Base-by-base conservation (phyloP, 2,888 invertebrate species). In the Trissoscelio sp. region DNA sequence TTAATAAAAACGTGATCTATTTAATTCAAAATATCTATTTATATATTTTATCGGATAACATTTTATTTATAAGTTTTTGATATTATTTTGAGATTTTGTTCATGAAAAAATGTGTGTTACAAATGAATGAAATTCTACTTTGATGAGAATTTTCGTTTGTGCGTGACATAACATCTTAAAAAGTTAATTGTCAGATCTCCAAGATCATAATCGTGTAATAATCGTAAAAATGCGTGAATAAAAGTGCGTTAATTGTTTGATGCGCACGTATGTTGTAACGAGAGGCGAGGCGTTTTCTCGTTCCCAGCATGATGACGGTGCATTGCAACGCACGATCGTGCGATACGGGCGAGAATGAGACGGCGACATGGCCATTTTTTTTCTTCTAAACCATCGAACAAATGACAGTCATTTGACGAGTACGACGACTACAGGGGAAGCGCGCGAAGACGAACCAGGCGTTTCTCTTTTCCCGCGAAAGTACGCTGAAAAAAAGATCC, bases 381-480 rank as follows among this genome's bases (percentile, higher is more conserved):
- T 6, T 24, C 24, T 24, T 24, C 24, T 11, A 11, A 7, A 11
- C 16, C 31, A 12, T 12, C 31, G 20, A 39, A 28, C 64, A 79
- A 72, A 72, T 66, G 79, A 72, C 66, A 58, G 58, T 66, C 37
- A 72, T 79, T 72, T 51, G 78, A 58, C 24, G 66, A 55, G 39
- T 16, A 16, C 51, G 70, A 22, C 58, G 57, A 57, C 46, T 16
- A 37, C 24, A 24, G 39, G 46, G 9, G 14, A 69, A 31, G 44
- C 16, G 62, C 51, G 37, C 34, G 51, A 42, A 62, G 73, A 53
- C 62, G 57, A 24, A 57, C 55, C 46, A 44, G 9, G 48, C 57
- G 77, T 69, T 69, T 78, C 70, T 70, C 64, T 57, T 70, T 60
- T 72, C 78, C 66, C 70, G 70, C 57, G 72, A 79, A 79, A 42